Base-by-base conservation (phyloP, 2,888 invertebrate species). In the Tenthredo amoena region DNA sequence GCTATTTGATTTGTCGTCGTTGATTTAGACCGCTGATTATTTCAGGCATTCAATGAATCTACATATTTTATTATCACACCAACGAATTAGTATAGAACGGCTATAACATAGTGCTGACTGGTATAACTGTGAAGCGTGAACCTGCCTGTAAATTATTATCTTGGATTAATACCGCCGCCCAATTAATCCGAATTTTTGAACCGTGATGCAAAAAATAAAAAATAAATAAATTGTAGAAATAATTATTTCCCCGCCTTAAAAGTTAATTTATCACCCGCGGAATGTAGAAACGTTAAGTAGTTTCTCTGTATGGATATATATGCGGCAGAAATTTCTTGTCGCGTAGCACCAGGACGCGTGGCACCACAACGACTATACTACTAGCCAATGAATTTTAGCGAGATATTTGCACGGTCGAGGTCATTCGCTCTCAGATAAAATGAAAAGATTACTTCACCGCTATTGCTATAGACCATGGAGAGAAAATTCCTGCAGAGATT, bases 361-460 rank as follows among this genome's bases (percentile, higher is more conserved):
- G 79, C 79, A 58, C 50, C 79, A 37, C 15, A 12, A 9, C 5
- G 47, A 26, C 9, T 5, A 62, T 62, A 62, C n/a, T 26, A 62
- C 34, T 26, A 34, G 58, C 58, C 55, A 55, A 31, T 79, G 79
- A 79, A 79, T 79, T 55, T 47, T 12, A 31, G 15, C 31, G 58
- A 79, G 47, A 79, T 79, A 50, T 79, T 55, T 58, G 50, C 34
- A 79, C 79, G 58, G 50, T 79, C 79, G 79, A 79, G 55, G 79
- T 79, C 79, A 31, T 79, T 31, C 21, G 31, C 2, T 79, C n/a
- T 34, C 7, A 79, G 18, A 79, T 37, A 37, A 79, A 79, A 79
- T 34, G 15, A n/a, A 79, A 79, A 55, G 31, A 79, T 79, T 55
- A 55, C 58, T 15, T 47, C 76, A 5, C 10, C 15, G 21, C n/a